Evolutionary conservation across 1,140 invertebrate species (phyloP).

Genomic region (Calycopis cecrops): DNA sequence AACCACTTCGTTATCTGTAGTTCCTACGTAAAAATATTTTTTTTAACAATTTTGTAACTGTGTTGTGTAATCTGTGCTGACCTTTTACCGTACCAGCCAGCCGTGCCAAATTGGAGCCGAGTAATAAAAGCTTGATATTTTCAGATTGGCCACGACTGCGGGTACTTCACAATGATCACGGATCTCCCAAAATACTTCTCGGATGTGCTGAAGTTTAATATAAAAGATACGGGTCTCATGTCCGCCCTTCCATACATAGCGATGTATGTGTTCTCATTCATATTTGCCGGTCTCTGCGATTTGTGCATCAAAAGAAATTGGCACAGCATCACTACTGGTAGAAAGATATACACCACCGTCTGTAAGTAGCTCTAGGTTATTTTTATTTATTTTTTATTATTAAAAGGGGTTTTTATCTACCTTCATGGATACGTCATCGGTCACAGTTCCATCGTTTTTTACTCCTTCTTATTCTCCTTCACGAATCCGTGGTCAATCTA

Average conservation of each 20-base stretch:
- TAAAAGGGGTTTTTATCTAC: too few relatives aligned
- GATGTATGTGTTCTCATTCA: conserved; percentile 82
- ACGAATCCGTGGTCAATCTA: too few relatives aligned
- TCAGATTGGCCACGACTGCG: conserved; percentile 90
- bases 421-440: too few relatives aligned
- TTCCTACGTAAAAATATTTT: too few relatives aligned
- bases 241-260: conserved; percentile 83
- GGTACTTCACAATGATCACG: conserved; percentile 94
- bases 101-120: neutral
- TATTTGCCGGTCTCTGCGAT: conserved; percentile 80
- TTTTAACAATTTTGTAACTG: too few relatives aligned
- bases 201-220: conserved; percentile 88
- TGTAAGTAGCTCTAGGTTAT: conserved; percentile 76
- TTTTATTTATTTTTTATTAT: too few relatives aligned
- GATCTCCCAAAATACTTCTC: conserved; percentile 94
- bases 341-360: conserved; percentile 84
- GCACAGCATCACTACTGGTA: conserved; percentile 77
- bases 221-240: conserved; percentile 82
- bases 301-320: conserved; percentile 76
- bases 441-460: too few relatives aligned
- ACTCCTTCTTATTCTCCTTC: too few relatives aligned
- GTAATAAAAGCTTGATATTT: conserved; percentile 10
- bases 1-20: too few relatives aligned
- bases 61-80: too few relatives aligned
- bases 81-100: too few relatives aligned